A percentile compares a stretch with the other conserved stretches of the same genome.
Conservation (phyloP, 2,113 vertebrate genomes). For the Pseudolaguvia tuberculata region DNA sequence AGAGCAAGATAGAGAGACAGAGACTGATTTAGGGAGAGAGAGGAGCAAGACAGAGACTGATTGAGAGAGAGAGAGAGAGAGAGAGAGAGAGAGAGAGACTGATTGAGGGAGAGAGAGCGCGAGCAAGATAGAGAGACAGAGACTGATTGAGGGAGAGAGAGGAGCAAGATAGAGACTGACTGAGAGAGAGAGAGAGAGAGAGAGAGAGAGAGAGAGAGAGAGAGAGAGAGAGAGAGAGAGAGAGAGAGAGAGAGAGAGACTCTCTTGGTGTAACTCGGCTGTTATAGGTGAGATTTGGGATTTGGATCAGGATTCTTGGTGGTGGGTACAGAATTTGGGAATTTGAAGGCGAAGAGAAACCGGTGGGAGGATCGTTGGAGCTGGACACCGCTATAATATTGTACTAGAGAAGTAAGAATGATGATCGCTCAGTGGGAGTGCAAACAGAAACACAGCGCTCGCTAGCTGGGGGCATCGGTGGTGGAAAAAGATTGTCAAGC, state of each 20-base stretch:
- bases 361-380: constrained; percentile 28
- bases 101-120: too few species aligned
- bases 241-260: constrained; percentile 20
- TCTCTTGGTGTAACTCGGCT: constrained; percentile 43
- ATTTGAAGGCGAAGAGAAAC: constrained; percentile 19
- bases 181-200: too few species aligned
- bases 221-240: constrained; percentile 5
- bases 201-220: constrained; percentile 37
- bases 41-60: too few species aligned
- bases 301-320: constrained; percentile 28
- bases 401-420: constrained; percentile 49
- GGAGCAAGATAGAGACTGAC: too few species aligned
- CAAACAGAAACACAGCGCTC: constrained; percentile 13
- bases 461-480: not conserved
- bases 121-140: too few species aligned
- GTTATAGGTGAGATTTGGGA: constrained; percentile 41
- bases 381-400: constrained; percentile 27
- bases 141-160: too few species aligned
- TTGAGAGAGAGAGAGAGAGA: too few species aligned
- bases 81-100: too few species aligned
- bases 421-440: constrained; percentile 31
- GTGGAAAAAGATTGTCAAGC: constrained; percentile 29
- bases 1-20: too few species aligned
- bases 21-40: too few species aligned
- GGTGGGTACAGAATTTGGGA: constrained; percentile 19